Evolutionary conservation across 2,113 vertebrate species (phyloP).

Genomic region (Podarcis muralis): DNA sequence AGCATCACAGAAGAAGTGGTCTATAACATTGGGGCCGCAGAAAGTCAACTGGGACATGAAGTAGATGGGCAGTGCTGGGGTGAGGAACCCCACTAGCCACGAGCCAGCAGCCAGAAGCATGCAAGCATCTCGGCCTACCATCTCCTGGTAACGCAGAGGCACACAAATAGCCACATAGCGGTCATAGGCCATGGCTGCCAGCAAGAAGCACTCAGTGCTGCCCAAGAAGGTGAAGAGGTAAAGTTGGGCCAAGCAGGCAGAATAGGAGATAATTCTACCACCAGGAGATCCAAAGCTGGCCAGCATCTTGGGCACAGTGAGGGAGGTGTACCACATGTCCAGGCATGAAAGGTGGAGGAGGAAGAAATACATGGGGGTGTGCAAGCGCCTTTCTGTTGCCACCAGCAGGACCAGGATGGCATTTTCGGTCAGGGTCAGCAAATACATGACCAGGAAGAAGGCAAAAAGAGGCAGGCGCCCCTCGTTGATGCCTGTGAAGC

Average conservation of each 20-base stretch:
- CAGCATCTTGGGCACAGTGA: conserved; percentile 65
- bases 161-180: conserved; percentile 62
- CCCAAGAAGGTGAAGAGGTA: conserved; percentile 65
- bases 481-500: background rate
- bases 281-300: conserved; percentile 16
- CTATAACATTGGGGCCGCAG: conserved; percentile 44
- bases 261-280: conserved; percentile 46
- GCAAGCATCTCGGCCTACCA: conserved; percentile 56
- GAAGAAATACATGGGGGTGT: conserved; percentile 39
- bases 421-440: conserved; percentile 28
- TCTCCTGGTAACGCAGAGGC: conserved; percentile 51
- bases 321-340: conserved; percentile 58
- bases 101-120: conserved; percentile 42
- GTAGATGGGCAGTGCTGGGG: conserved; percentile 51
- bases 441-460: conserved; percentile 55
- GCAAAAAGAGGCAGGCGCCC: conserved; percentile 43
- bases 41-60: conserved; percentile 52
- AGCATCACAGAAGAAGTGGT: conserved; percentile 63
- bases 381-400: background rate
- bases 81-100: conserved; percentile 57
- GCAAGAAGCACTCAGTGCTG: conserved; percentile 55
- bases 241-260: conserved; percentile 59
- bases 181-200: conserved; percentile 66
- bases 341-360: conserved; percentile 59
- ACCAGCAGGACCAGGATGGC: background rate